Evolutionary conservation across 92 coral and sea anemone genomes (phyloP).

Genomic region (Porites cylindrica): DNA sequence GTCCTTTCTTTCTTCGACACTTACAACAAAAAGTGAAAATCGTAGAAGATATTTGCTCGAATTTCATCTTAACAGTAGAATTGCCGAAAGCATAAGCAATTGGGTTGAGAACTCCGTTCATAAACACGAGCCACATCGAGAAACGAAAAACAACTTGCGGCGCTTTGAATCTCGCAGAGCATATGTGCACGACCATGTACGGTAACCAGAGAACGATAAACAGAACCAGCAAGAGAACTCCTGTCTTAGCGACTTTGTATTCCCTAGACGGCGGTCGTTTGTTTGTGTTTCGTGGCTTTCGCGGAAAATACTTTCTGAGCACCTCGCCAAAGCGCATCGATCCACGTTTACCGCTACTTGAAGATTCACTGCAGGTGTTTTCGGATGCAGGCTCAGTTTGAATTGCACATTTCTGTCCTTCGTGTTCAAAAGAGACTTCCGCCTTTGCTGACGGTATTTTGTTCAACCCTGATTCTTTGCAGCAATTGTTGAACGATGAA

Average conservation of each 20-base stretch:
- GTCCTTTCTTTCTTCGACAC: constrained; percentile 13
- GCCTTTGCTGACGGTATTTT: background rate
- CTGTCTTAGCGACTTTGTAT: constrained; percentile 88
- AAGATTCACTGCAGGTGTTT: constrained; percentile 15
- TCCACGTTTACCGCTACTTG: background rate
- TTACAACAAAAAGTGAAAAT: constrained; percentile 45
- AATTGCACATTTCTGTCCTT: constrained; percentile 5
- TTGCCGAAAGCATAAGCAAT: constrained; percentile 87
- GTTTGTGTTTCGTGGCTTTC: constrained; percentile 19
- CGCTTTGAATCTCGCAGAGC: constrained; percentile 63
- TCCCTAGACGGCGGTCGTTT: constrained; percentile 69
- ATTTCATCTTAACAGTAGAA: constrained; percentile 63
- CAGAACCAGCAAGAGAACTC: constrained; percentile 72
- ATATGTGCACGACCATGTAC: constrained; percentile 88
- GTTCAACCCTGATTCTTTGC: background rate
- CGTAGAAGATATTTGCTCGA: constrained; percentile 48
- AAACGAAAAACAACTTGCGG: constrained; percentile 64
- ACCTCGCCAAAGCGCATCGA: constrained; percentile 2
- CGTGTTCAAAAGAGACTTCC: background rate
- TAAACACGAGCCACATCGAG: constrained; percentile 89
- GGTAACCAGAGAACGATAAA: constrained; percentile 91
- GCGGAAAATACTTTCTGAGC: constrained; percentile 23
- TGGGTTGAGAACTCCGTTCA: constrained; percentile 91
- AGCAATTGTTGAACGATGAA: background rate
- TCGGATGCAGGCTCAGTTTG: background rate